Evolutionary conservation across 2,113 vertebrate species (phyloP).

Genomic region (Mustela lutreola): DNA sequence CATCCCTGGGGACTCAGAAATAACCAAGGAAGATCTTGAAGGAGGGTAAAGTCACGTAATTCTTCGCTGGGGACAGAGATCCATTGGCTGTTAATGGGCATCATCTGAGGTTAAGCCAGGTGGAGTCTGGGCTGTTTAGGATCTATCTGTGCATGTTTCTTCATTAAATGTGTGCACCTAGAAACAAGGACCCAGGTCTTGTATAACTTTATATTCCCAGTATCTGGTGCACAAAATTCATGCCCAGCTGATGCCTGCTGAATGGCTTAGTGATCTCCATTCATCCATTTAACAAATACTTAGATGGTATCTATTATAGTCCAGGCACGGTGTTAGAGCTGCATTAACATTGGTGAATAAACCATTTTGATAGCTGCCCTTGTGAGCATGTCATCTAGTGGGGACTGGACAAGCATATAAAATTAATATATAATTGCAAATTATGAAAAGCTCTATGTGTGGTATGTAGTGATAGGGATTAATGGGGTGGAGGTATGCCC

Average conservation of each 20-base stretch:
- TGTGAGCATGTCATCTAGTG: not conserved
- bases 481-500: not conserved
- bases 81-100: not conserved
- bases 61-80: not conserved
- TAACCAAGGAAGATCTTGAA: not conserved
- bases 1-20: not conserved
- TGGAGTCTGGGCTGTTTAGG: not conserved
- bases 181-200: not conserved
- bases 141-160: not conserved
- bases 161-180: not conserved
- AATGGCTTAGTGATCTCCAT: not conserved
- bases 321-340: not conserved
- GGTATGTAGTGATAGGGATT: not conserved
- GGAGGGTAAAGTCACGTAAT: not conserved
- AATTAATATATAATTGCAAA: not conserved
- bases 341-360: not conserved
- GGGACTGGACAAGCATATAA: not conserved
- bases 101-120: not conserved
- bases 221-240: not conserved
- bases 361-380: not conserved
- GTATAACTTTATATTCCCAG: not conserved
- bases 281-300: not conserved
- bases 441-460: not conserved
- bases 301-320: not conserved
- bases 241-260: not conserved